These are phyloP conservation scores for Drosophila bunnanda DNA, from an alignment of 2,888 invertebrate genomes.

Conservation along the genomic window DNA sequence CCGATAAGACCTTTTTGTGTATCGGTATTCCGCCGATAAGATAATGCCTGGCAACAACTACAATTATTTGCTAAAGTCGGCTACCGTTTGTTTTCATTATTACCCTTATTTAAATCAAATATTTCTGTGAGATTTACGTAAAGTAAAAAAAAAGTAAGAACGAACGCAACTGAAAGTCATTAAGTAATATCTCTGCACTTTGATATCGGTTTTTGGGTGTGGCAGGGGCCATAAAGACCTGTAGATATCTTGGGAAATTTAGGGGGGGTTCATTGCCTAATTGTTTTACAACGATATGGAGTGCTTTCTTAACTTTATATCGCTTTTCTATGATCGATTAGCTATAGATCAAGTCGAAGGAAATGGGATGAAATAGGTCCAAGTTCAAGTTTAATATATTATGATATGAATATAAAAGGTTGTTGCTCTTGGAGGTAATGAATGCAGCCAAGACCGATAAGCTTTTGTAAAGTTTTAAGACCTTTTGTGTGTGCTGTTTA, in stretches of 20 bases:
- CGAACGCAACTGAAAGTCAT: constrained; percentile 3
- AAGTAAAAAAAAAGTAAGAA: background rate
- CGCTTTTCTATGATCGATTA: background rate
- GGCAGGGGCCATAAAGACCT: constrained; percentile 12
- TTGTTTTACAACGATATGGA: constrained; percentile 21
- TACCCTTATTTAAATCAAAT: constrained; percentile 54
- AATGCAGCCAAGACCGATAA: constrained; percentile 8
- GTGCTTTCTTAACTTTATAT: constrained; percentile 26
- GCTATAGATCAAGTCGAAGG: background rate
- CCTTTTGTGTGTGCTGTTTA: constrained; percentile 6
- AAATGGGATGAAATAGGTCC: background rate
- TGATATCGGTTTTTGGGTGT: constrained; percentile 25
- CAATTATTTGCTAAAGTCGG: constrained; percentile 41
- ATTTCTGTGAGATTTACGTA: constrained; percentile 5
- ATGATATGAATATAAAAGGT: background rate
- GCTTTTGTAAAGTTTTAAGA: constrained; percentile 3
- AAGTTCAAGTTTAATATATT: background rate
- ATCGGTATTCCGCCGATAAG: constrained; percentile 69
- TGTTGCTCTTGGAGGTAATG: background rate
- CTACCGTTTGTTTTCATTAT: constrained; percentile 52
- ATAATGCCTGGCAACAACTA: constrained; percentile 41
- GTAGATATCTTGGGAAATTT: background rate
- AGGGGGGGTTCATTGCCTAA: constrained; percentile 22
- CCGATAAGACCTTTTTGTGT: constrained; percentile 58
- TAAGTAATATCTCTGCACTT: constrained; percentile 7